Base-by-base conservation (phyloP, 2,797 vertebrate genomes). In the Lacerta agilis region DNA sequence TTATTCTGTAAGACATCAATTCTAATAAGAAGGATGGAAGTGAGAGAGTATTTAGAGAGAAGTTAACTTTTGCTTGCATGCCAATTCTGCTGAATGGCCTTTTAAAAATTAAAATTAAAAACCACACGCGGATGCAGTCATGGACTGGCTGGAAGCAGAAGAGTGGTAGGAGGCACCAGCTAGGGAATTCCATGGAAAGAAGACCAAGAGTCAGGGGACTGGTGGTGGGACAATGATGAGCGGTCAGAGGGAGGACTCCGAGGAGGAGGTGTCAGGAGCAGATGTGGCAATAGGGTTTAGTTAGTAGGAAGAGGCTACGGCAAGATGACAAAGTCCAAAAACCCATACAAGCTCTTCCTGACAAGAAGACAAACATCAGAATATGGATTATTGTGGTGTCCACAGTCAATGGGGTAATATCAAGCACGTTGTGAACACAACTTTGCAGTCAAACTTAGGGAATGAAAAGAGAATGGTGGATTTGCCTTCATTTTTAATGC, bases 271-370 rank as follows among this genome's bases (percentile, higher is more conserved):
- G 13, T 55, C 13, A 55, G 49, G 49, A 55, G 13, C 49, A 55
- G 49, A 55, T 55, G 13, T 13, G 49, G 49, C 49, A 55, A 55
- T 55, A 55, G 49, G 11, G 49, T 55, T 55, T 55, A 55, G 13
- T 55, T 11, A 55, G 49, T 1, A 15, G 49, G 11, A 55, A 55
- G 13, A 55, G 49, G 49, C 11, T 55, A 5, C 0, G 69, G 75
- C 69, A 1, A n/a, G n/a, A 18, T 6, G 8, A 72, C 25, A 88
- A 79, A 0, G 0, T 89, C 29, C 0, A 0, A 0, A 72, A 55
- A 83, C 36, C n/a, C 23, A 36, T 36, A 15, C 58, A 5, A 41
- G 25, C 82, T 85, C 27, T 25, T 67, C 80, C 25, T 29, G 64
- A 82, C 7, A n/a, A 45, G 8, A 79, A 23, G 6, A 13, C 81